phyloP scores from a whole-genome alignment of 2,888 invertebrate genomes.

The Pristionchus exspectatus region DNA sequence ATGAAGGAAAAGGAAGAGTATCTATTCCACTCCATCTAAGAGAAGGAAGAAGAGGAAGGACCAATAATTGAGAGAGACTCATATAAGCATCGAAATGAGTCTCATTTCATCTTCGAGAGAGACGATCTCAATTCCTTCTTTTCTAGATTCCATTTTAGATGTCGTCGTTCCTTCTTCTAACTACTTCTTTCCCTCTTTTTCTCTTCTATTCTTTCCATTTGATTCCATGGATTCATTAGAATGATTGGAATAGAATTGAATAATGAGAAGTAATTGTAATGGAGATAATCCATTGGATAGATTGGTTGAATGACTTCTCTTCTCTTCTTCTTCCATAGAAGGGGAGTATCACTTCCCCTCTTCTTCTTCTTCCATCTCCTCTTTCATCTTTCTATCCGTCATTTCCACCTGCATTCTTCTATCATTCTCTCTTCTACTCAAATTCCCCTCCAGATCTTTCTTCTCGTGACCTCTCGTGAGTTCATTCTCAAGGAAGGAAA shows the following conservation, averaged over 20 bases:
- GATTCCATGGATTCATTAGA: conserved; percentile 38
- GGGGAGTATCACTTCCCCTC: conserved; percentile 25
- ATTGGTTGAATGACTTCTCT: conserved; percentile 38
- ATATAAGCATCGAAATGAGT: conserved; percentile 43
- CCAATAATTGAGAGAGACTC: conserved; percentile 42
- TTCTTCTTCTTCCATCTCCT: conserved; percentile 33
- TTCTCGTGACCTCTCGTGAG: not conserved
- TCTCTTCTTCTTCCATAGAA: conserved; percentile 31
- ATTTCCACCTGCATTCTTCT: conserved; percentile 45
- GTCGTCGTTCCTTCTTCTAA: conserved; percentile 1
- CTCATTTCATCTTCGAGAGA: conserved; percentile 20
- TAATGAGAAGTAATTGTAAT: not conserved
- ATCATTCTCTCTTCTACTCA: conserved; percentile 29
- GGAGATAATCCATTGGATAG: conserved; percentile 40
- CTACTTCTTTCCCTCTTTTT: not conserved
- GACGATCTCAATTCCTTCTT: conserved; percentile 13
- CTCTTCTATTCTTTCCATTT: not conserved
- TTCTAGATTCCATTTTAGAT: conserved; percentile 37
- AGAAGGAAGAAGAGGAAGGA: not conserved
- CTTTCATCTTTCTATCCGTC: conserved; percentile 51
- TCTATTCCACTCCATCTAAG: not conserved
- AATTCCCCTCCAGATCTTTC: conserved; percentile 14
- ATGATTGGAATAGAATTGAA: not conserved
- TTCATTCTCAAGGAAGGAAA: not conserved
- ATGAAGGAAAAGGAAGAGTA: conserved; percentile 29